Evolutionary conservation across 2,888 invertebrate species (phyloP), one percentile per base, ranked within the genome.

Genomic region (Macrosoma leucophasiata): DNA sequence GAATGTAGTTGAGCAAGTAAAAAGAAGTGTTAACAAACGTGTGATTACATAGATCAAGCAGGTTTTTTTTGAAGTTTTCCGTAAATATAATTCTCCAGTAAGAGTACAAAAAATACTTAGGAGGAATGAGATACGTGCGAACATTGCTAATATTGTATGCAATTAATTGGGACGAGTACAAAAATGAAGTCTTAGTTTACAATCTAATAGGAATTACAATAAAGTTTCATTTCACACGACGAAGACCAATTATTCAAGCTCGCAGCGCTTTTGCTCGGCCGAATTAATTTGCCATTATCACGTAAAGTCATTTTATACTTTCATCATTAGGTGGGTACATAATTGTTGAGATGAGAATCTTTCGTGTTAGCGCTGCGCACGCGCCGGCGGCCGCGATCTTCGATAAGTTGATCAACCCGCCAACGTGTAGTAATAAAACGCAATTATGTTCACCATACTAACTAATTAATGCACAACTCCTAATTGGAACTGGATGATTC

Each of bases 361-460:
- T 31, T 18, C 19, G 29, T 26, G 32, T 21, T 17, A 13, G 8
- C 15, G 25, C 13, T 14, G 24, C 31, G 36, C 36, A 23, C 36
- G 32, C 18, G 36, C 9, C 29, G n/a, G 14, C 25, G 13, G 7
- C 4, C 13, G 31, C 33, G 33, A 28, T 33, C 27, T 12, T 20
- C 27, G 33, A 39, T 31, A 26, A 26, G 14, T 13, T 17, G 55
- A 55, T 53, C 53, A 53, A 51, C 34, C 50, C 43, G 52, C 50
- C 46, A 52, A 52, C 56, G 46, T 51, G 51, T 54, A 42, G 55
- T 54, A 58, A 62, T 67, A 59, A 60, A 63, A 62, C 43, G 55
- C 53, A 67, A 62, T 64, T 62, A 67, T 53, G 51, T 54, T 53
- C 48, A 49, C 54, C 49, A 47, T 48, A 50, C 48, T 32, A 49